Evolutionary conservation across 92 coral and sea anemone species (phyloP), one percentile per base, ranked within the genome.

Genomic region (Heteractis magnifica): DNA sequence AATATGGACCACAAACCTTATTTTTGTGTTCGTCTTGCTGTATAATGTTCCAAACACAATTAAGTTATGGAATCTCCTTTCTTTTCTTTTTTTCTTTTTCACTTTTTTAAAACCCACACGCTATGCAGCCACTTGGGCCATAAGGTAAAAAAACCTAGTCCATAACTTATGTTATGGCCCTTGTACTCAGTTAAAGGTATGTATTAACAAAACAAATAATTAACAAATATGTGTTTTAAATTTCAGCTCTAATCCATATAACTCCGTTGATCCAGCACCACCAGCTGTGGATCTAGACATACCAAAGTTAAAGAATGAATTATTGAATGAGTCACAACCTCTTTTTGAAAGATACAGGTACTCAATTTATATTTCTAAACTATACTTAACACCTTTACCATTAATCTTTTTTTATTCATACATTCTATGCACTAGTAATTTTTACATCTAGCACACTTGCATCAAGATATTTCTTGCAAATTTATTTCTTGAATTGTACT

Each of bases 221-320:
- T 26, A 5, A 18, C 50, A 26, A 7, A 7, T 34, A 10, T 72
- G 11, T 49, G 51, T 41, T 62, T 82, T 81, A 65, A 50, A 6
- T 51, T 68, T 23, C 82, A 95, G 98, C 71, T 75, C 90, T 49
- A 95, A 95, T 76, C 98, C 98, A 6, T 95, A 94, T 85, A 87
- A 88, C 34, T 95, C 98, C 6, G 98, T 95, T 2, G 98, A 95
- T 44, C 98, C 98, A 21, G 98, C 98, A n/a, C 98, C 98, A 65
- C 98, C 98, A 11, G 79, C 91, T 16, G 12, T 85, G 1, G 72
- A 68, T 68, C 79, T 79, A 76, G 93, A 95, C 79, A 83, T 89
- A 1, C 58, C 86, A 59, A 88, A 83, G 15, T 87, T 95, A 8
- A 87, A 88, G 71, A 76, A 60, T 68, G 85, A 88, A 14, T 73